phyloP scores from a whole-genome alignment of 1,140 invertebrate genomes.

The Plectrocnemia conspersa region DNA sequence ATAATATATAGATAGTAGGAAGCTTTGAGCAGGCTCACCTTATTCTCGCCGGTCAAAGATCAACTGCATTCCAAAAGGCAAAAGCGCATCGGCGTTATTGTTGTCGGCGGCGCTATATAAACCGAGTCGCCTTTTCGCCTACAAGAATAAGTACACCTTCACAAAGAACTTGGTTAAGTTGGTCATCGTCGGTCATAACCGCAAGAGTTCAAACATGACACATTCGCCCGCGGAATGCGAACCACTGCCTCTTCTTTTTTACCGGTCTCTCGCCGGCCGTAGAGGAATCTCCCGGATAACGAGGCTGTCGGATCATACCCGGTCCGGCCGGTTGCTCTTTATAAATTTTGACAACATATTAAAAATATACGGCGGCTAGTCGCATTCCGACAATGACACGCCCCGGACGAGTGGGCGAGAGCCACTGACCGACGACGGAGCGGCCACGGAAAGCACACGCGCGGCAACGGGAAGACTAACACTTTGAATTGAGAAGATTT shows the following conservation, averaged over 20 bases:
- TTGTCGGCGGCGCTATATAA: too few species aligned
- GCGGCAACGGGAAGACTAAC: too few species aligned
- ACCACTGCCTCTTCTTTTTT: neutral
- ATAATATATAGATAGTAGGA: too few species aligned
- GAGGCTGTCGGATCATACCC: conserved; percentile 10
- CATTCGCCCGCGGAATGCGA: conserved; percentile 2
- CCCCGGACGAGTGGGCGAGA: neutral
- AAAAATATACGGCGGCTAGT: neutral
- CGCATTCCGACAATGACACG: neutral
- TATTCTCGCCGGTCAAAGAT: neutral
- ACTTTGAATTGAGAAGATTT: too few species aligned
- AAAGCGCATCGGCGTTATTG: too few species aligned
- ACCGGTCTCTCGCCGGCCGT: neutral
- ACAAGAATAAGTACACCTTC: too few species aligned
- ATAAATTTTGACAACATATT: neutral
- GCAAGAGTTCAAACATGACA: conserved; percentile 10
- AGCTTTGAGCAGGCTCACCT: conserved; percentile 15
- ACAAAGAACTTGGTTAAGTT: too few species aligned
- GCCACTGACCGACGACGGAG: too few species aligned
- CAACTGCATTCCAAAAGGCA: conserved; percentile 20
- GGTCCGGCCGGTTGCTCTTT: neutral
- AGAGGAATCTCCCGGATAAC: conserved; percentile 10
- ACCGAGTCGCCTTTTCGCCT: too few species aligned
- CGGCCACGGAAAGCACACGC: too few species aligned
- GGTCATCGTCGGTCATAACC: conserved; percentile 6